phyloP scores from a whole-genome alignment of 1,140 invertebrate genomes.

The Neotoxoptera formosana region DNA sequence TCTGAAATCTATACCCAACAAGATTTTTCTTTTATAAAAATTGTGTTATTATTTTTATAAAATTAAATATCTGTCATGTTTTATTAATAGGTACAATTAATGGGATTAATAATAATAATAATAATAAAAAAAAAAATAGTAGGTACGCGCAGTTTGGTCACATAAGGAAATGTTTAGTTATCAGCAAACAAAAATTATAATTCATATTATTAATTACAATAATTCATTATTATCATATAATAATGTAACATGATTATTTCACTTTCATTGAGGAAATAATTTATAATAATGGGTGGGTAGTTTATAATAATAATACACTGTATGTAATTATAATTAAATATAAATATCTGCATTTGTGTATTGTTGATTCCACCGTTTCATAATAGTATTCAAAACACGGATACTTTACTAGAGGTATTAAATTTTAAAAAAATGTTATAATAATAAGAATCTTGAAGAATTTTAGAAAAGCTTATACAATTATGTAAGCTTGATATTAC shows the following conservation, averaged over 20 bases:
- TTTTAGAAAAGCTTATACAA: neutral
- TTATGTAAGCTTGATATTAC: neutral
- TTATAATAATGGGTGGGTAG: neutral
- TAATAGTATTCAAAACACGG: neutral
- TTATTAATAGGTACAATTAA: neutral
- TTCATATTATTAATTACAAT: neutral
- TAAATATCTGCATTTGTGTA: neutral
- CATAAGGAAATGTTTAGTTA: neutral
- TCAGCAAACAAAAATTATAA: neutral
- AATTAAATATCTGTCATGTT: neutral
- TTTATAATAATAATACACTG: neutral
- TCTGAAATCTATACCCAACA: neutral
- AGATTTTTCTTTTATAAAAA: neutral
- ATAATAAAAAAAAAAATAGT: neutral
- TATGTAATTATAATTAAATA: neutral
- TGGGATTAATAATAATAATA: neutral
- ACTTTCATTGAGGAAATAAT: constrained; percentile 13
- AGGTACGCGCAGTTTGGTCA: neutral
- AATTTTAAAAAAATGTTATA: neutral
- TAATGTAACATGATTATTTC: neutral
- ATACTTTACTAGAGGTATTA: neutral
- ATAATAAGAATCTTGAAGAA: neutral
- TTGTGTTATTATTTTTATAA: neutral
- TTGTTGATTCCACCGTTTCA: neutral
- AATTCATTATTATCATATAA: neutral